Percentiles rank a stretch among this genome's conserved stretches.
phyloP scores from a whole-genome alignment of 2,113 vertebrate genomes.

The Eurystomus gularis region DNA sequence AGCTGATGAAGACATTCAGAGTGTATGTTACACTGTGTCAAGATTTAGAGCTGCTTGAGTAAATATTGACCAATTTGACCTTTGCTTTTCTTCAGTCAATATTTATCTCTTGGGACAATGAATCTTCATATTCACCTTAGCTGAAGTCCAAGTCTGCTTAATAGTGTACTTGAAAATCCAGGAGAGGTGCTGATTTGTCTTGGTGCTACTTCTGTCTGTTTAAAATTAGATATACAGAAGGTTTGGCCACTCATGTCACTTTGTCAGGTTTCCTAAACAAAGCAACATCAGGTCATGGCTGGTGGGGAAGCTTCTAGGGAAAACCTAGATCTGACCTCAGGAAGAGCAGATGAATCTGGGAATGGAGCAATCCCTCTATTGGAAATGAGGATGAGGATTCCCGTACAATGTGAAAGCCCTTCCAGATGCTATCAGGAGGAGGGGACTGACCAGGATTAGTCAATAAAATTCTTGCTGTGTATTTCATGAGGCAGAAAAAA shows the following conservation, averaged over 20 bases:
- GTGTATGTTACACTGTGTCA: not conserved
- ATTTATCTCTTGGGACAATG: slow-evolving; percentile 43
- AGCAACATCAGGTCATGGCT: not conserved
- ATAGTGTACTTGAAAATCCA: not conserved
- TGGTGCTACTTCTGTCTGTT: not conserved
- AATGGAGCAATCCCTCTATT: not conserved
- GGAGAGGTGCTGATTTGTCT: not conserved
- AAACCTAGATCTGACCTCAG: not conserved
- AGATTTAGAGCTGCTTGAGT: slow-evolving; percentile 45
- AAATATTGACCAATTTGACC: slow-evolving; percentile 58
- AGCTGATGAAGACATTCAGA: not conserved
- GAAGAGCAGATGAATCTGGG: not conserved
- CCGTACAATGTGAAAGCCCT: not conserved
- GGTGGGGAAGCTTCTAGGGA: not conserved
- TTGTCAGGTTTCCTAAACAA: slow-evolving; percentile 2
- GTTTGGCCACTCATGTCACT: not conserved
- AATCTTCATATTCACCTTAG: slow-evolving; percentile 26
- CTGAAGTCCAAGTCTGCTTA: slow-evolving; percentile 15
- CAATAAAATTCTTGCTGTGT: not conserved
- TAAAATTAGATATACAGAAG: not conserved
- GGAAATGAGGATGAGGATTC: not conserved
- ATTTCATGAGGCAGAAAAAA: not conserved
- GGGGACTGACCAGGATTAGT: not conserved
- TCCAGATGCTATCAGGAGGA: not conserved
- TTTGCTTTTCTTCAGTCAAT: slow-evolving; percentile 59